Evolutionary conservation across 2,797 vertebrate species (phyloP).

Genomic region (Anguilla megastoma): DNA sequence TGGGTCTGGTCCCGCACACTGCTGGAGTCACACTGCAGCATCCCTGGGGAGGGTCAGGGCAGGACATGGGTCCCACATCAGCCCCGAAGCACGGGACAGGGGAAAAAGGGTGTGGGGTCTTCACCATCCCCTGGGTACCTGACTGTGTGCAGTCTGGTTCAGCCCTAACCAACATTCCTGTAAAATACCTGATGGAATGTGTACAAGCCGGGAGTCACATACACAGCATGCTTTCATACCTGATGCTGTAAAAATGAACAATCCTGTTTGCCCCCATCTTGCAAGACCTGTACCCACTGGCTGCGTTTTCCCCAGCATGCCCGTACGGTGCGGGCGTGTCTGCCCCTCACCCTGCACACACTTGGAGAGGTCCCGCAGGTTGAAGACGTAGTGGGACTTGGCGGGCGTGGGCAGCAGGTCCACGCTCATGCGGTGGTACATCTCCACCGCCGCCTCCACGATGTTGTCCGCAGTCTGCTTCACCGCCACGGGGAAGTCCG

Average conservation of each 20-base stretch:
- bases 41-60: conserved; percentile 58
- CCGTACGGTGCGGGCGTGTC: background rate
- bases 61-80: background rate
- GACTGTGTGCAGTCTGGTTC: background rate
- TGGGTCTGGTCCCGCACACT: conserved; percentile 76
- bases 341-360: conserved; percentile 80
- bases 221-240: no score
- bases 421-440: conserved; percentile 82
- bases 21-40: conserved; percentile 77
- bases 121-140: background rate
- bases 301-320: background rate
- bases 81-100: background rate
- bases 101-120: no score
- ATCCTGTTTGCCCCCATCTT: no score
- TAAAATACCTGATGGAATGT: no score
- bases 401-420: conserved; percentile 86
- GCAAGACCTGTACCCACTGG: background rate
- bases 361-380: conserved; percentile 85
- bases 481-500: conserved; percentile 75
- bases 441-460: conserved; percentile 82
- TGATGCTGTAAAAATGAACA: no score
- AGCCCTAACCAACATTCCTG: background rate
- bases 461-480: conserved; percentile 74
- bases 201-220: no score
- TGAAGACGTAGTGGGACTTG: conserved; percentile 88